Base-by-base conservation (phyloP, 1,140 invertebrate species). In the Physella acuta region DNA sequence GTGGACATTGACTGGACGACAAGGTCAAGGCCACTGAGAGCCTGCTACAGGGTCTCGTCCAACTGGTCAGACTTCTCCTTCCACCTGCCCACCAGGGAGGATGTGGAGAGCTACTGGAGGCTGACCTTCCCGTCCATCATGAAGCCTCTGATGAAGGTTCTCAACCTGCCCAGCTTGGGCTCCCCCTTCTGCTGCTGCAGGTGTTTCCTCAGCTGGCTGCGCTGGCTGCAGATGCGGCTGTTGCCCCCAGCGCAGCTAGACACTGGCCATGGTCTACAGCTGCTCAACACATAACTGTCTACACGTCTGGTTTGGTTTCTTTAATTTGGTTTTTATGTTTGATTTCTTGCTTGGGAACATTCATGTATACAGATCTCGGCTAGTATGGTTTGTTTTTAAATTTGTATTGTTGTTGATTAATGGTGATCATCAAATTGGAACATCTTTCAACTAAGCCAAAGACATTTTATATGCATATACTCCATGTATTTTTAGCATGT, bases 231-330 rank as follows among this genome's bases (percentile, higher is more conserved):
- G 59, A 81, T 83, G 80, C 70, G 62, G n/a, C 81, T 79, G 77
- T 68, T 83, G 16, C 81, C 82, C 20, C 83, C 83, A 26, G 74
- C 76, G 49, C 76, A 81, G 55, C 58, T 79, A n/a, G 81, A 85
- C 64, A 85, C 82, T 26, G 83, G 82, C 2, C 84, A 85, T 76
- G 83, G 84, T 11, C 83, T 84, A 68, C 83, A 81, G 69, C 73
- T 85, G 28, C 69, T 84, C 20, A 71, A 73, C 17, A 76, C 78
- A 51, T 81, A 74, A 71, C 20, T 44, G n/a, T n/a, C n/a, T n/a
- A n/a, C n/a, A n/a, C n/a, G n/a, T n/a, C n/a, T n/a, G n/a, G n/a
- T n/a, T n/a, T n/a, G n/a, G n/a, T n/a, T n/a, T n/a, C n/a, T n/a
- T n/a, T n/a, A n/a, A n/a, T n/a, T n/a, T n/a, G n/a, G n/a, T n/a